Percentiles rank a stretch among this genome's conserved stretches.
Evolutionary conservation across 2,113 vertebrate species (phyloP).

Genomic region (Etheostoma spectabile): DNA sequence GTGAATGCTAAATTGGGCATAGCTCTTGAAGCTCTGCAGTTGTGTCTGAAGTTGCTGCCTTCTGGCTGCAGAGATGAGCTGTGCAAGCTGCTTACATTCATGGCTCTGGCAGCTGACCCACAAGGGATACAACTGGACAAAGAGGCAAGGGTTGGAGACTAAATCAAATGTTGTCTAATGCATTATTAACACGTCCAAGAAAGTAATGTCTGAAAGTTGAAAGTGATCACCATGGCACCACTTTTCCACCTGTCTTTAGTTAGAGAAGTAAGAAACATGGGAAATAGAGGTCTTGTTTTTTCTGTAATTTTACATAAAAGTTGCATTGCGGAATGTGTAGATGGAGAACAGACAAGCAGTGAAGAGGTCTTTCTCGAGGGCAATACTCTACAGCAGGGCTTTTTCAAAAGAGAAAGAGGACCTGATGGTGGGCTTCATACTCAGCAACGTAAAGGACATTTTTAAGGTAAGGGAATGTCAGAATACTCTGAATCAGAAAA

Average conservation of each 20-base stretch:
- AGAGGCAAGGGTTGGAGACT: slow-evolving; percentile 83
- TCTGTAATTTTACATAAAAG: slow-evolving; percentile 1
- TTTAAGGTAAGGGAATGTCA: slow-evolving; percentile 87
- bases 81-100: slow-evolving; percentile 89
- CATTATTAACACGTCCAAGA: neutral
- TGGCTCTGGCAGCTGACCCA: slow-evolving; percentile 90
- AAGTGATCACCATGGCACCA: neutral
- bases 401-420: slow-evolving; percentile 92
- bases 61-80: slow-evolving; percentile 90
- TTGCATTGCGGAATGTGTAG: slow-evolving; percentile 74
- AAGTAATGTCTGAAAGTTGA: neutral
- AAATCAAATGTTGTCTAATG: neutral
- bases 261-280: neutral
- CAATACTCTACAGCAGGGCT: slow-evolving; percentile 88
- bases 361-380: slow-evolving; percentile 91
- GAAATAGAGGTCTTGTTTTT: neutral
- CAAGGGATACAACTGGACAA: slow-evolving; percentile 88
- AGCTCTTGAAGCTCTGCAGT: slow-evolving; percentile 92
- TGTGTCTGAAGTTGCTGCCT: slow-evolving; percentile 93
- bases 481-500: neutral
- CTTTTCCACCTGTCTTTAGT: neutral
- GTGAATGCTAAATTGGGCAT: slow-evolving; percentile 89
- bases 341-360: slow-evolving; percentile 92
- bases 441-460: slow-evolving; percentile 92
- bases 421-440: slow-evolving; percentile 92